Evolutionary conservation across 2,113 vertebrate genomes (phyloP), one percentile per base, ranked within the genome.

Genomic region (Nannobrachium achirus): DNA sequence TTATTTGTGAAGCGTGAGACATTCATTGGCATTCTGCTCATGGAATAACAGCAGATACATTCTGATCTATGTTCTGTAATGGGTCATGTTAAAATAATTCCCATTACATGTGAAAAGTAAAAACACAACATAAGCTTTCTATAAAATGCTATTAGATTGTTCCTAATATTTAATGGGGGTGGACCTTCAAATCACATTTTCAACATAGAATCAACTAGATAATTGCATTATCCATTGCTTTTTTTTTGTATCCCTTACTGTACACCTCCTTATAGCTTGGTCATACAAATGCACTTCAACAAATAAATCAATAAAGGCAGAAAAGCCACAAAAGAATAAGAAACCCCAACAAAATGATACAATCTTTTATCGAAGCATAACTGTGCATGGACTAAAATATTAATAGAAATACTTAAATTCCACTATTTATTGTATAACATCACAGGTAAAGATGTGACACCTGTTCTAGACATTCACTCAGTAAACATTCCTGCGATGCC

Each of bases 1-100:
- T 79, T 69, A 77, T 71, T 78, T 59, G 16, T 39, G 63, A 51
- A 9, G 41, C 70, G 46, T 66, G 52, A 64, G 57, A 60, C 44
- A 71, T 66, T 69, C 48, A 25, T 16, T 75, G 44, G 46, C 46
- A 48, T 48, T 13, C n/a, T n/a, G n/a, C n/a, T n/a, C n/a, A n/a
- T n/a, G n/a, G n/a, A n/a, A n/a, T n/a, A n/a, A n/a, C 9, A 48
- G 45, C 4, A 48, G n/a, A n/a, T 48, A 25, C 25, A 25, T 25
- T 25, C 25, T 25, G 10, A 11, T 48, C 6, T 14, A 48, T 48
- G 10, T 2, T 48, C 45, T n/a, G n/a, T n/a, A 48, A 48, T 48
- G n/a, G 45, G 10, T 6, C n/a, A 48, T 48, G 11, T 6, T 11
- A 48, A 48, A 48, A 14, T n/a, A 48, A 6, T 13, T 48, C 9